Evolutionary conservation across 2,888 invertebrate species (phyloP).

Genomic region (Azorinus chamasolen): DNA sequence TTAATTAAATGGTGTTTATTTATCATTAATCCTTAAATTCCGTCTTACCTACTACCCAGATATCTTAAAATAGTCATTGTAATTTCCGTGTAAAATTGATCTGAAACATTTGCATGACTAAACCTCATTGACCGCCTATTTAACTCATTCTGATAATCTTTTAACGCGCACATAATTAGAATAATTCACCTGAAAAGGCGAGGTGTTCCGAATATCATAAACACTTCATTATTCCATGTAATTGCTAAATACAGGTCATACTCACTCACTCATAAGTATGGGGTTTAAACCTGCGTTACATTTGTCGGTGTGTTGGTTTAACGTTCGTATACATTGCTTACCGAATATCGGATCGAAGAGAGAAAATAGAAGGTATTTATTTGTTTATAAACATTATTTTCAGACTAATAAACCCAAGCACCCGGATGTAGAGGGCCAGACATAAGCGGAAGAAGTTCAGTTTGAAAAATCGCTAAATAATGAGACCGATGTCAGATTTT

Average conservation of each 20-base stretch:
- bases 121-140: conserved; percentile 34
- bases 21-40: no score
- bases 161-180: conserved; percentile 43
- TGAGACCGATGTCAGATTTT: conserved; percentile 65
- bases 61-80: no score
- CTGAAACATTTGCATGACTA: conserved; percentile 35
- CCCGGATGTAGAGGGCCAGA: conserved; percentile 44
- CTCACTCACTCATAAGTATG: no score
- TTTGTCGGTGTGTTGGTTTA: no score
- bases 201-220: conserved; percentile 60
- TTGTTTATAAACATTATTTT: conserved; percentile 60
- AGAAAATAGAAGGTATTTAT: no score
- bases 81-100: conserved; percentile 16
- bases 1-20: no score
- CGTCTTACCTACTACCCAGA: no score
- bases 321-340: no score
- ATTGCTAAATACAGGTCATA: neutral
- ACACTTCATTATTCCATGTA: conserved; percentile 55
- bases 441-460: conserved; percentile 61
- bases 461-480: conserved; percentile 79
- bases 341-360: no score
- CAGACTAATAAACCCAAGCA: conserved; percentile 48
- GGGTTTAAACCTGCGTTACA: no score
- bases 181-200: conserved; percentile 53
- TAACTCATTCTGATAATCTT: conserved; percentile 32